Conservation (phyloP, 2,113 vertebrate species). For the Nyctereutes procyonoides region DNA sequence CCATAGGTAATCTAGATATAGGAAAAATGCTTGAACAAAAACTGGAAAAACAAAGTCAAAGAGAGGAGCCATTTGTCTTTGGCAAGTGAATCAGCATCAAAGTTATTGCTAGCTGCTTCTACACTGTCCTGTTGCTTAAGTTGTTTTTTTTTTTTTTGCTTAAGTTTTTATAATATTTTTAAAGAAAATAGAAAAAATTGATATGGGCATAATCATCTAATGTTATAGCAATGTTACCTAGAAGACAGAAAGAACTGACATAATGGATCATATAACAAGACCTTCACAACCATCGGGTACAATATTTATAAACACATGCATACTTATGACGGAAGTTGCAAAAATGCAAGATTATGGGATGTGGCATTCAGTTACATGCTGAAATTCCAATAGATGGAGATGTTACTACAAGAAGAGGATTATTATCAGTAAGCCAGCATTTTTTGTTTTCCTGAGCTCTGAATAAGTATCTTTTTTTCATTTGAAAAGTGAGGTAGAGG, state of each 20-base stretch:
- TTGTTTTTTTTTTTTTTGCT: too few relatives aligned
- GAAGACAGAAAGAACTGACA: not conserved
- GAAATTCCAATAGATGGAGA: not conserved
- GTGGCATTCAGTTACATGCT: not conserved
- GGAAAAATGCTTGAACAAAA: not conserved
- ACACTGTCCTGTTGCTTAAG: not conserved
- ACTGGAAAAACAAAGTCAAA: conserved; percentile 15
- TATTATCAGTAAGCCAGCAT: not conserved
- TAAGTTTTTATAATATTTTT: not conserved
- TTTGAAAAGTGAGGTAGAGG: not conserved
- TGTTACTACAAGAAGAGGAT: not conserved
- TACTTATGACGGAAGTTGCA: not conserved
- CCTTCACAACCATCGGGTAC: not conserved
- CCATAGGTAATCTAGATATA: not conserved
- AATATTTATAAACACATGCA: not conserved
- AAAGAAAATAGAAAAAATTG: not conserved
- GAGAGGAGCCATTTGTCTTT: not conserved
- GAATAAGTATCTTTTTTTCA: not conserved
- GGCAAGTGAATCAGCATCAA: not conserved
- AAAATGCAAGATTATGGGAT: not conserved
- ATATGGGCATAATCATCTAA: not conserved
- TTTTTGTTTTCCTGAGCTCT: not conserved
- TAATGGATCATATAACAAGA: not conserved
- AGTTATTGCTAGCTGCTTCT: not conserved
- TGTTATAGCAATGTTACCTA: not conserved